phyloP scores from a whole-genome alignment of 2,113 vertebrate species.

The Hippocampus zosterae region DNA sequence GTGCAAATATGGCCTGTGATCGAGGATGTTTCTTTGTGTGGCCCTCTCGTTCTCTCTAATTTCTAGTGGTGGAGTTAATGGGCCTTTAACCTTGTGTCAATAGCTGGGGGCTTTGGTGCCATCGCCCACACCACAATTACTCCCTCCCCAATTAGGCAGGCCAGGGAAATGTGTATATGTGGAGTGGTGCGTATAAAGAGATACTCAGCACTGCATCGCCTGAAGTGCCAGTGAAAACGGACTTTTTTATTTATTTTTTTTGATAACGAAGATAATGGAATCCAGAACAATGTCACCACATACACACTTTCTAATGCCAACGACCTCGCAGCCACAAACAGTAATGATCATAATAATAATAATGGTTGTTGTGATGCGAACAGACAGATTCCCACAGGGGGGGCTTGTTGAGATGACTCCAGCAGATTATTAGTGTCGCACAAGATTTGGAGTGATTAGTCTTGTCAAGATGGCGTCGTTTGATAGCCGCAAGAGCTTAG shows the following conservation, averaged over 20 bases:
- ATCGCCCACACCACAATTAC: constrained; percentile 45
- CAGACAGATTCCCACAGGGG: constrained; percentile 29
- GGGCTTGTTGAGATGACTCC: constrained; percentile 37
- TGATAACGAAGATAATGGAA: constrained; percentile 64
- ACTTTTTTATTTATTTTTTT: constrained; percentile 52
- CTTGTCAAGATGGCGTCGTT: constrained; percentile 50
- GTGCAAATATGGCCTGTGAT: not conserved
- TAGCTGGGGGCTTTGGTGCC: constrained; percentile 53
- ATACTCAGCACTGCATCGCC: constrained; percentile 51
- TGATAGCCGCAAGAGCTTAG: constrained; percentile 31
- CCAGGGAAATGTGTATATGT: constrained; percentile 16
- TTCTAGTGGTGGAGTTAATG: constrained; percentile 58
- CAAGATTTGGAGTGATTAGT: constrained; percentile 45
- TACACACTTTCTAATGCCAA: constrained; percentile 5
- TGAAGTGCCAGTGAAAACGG: constrained; percentile 36
- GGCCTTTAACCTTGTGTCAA: constrained; percentile 71
- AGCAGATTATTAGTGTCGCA: constrained; percentile 49
- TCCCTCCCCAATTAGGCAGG: constrained; percentile 61
- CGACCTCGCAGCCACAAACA: constrained; percentile 20
- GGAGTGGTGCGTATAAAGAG: constrained; percentile 1
- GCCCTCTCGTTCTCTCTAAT: not conserved
- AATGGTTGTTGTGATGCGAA: constrained; percentile 20
- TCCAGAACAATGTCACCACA: constrained; percentile 8
- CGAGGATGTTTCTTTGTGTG: not conserved
- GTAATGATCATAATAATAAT: constrained; percentile 34